A percentile compares a stretch with the other conserved stretches of the same genome.
Conservation (phyloP, 2,888 invertebrate genomes). For the Ctena decussata region DNA sequence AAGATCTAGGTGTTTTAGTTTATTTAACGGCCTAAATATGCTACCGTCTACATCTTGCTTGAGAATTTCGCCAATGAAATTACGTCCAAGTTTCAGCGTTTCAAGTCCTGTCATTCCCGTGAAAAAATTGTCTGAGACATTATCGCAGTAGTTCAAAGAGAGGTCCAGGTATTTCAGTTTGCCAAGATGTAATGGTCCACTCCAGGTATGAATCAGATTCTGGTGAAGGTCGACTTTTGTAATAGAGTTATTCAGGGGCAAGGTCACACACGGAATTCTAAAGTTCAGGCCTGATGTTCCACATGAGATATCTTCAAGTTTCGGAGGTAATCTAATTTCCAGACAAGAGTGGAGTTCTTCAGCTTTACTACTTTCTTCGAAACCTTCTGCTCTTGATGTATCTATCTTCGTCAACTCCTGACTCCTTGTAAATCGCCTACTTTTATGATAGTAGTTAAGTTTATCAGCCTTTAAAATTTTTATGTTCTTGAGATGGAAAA, state of each 20-base stretch:
- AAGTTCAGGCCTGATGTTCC: background rate
- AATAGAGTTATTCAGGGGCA: background rate
- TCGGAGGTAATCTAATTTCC: background rate
- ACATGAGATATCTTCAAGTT: background rate
- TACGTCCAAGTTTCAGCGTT: constrained; percentile 25
- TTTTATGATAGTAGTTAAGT: constrained; percentile 16
- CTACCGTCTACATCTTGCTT: background rate
- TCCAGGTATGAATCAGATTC: background rate
- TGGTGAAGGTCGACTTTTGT: background rate
- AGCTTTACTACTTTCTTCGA: too few species aligned
- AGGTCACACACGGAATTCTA: background rate
- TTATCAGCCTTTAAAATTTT: background rate
- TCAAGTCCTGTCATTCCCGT: background rate
- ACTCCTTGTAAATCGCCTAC: background rate
- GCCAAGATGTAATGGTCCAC: constrained; percentile 28
- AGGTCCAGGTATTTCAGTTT: constrained; percentile 32
- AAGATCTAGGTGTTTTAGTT: background rate
- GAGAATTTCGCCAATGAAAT: constrained; percentile 29
- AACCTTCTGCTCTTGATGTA: background rate
- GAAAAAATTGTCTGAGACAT: constrained; percentile 19
- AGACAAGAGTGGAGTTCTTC: background rate
- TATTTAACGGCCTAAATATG: constrained; percentile 25
- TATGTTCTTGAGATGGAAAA: constrained; percentile 5
- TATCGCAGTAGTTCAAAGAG: constrained; percentile 33
- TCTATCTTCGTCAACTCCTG: background rate